Conservation (phyloP, 2,113 vertebrate species). For the Rhineura floridana region DNA sequence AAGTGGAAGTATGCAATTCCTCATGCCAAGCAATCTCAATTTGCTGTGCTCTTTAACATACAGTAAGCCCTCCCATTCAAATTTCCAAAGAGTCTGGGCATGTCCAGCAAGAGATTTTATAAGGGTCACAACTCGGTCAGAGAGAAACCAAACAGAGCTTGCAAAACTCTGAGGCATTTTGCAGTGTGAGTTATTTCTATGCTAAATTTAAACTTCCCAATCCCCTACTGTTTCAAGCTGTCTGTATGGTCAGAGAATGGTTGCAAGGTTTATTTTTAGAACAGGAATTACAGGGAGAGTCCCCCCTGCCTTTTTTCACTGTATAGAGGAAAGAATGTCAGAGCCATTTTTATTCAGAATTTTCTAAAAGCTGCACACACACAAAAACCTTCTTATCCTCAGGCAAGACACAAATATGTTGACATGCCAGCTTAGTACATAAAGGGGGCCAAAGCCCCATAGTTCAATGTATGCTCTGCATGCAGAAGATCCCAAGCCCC, state of each 20-base stretch:
- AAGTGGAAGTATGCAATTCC: rapidly evolving
- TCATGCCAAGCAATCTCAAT: neutral
- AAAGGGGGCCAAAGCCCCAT: neutral
- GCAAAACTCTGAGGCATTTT: constrained; percentile 56
- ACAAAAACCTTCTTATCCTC: constrained; percentile 19
- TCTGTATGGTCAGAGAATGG: constrained; percentile 6
- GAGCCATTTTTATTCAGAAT: neutral
- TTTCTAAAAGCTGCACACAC: neutral
- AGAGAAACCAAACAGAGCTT: constrained; percentile 50
- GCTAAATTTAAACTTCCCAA: constrained; percentile 58
- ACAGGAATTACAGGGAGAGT: neutral
- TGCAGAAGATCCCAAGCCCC: neutral
- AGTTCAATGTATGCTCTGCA: neutral
- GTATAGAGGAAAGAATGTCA: neutral
- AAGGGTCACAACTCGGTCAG: constrained; percentile 56
- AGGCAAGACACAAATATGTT: neutral
- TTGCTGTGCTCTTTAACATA: rapidly evolving
- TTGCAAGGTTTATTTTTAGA: constrained; percentile 26
- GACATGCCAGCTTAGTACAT: constrained; percentile 6
- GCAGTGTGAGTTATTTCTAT: constrained; percentile 40
- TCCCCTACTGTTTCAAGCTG: constrained; percentile 28
- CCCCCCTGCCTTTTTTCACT: neutral
- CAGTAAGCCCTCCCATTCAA: neutral
- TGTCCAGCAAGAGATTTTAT: constrained; percentile 10
- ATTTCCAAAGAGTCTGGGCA: constrained; percentile 1